Evolutionary conservation across 2,797 vertebrate genomes (phyloP).

Genomic region (Nasua narica): DNA sequence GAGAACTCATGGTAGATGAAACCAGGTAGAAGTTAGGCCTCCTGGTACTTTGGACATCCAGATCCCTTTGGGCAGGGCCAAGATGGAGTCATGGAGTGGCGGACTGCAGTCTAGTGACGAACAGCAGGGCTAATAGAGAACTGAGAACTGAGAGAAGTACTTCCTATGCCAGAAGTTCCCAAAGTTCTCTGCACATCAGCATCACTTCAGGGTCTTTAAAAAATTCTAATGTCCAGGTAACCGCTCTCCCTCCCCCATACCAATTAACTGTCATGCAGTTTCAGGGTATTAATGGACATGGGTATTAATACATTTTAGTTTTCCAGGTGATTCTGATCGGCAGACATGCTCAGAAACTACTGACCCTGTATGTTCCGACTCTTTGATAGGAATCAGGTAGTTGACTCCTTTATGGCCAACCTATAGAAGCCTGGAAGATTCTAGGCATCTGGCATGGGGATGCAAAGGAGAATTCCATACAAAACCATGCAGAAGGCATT

Average conservation of each 20-base stretch:
- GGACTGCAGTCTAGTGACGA: not conserved
- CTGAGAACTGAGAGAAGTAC: not conserved
- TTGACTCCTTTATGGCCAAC: not conserved
- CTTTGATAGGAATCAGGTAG: not conserved
- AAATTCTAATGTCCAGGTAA: not conserved
- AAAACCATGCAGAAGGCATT: not conserved
- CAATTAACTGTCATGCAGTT: not conserved
- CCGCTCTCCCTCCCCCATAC: accelerated
- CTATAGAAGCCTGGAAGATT: not conserved
- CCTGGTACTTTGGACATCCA: not conserved
- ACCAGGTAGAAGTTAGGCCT: not conserved
- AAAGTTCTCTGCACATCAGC: not conserved
- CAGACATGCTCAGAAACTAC: not conserved
- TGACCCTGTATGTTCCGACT: not conserved
- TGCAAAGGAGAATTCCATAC: not conserved
- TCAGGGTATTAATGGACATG: not conserved
- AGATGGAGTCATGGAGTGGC: not conserved
- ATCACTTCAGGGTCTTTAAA: not conserved
- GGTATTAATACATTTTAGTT: not conserved
- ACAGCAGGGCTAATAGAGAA: not conserved
- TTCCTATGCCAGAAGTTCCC: not conserved
- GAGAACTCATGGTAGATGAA: not conserved
- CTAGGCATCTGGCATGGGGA: not conserved
- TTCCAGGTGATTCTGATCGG: not conserved
- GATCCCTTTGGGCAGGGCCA: not conserved